Evolutionary conservation across 2,113 vertebrate genomes (phyloP), one percentile per base, ranked within the genome.

Genomic region (Larimichthys polyactis): DNA sequence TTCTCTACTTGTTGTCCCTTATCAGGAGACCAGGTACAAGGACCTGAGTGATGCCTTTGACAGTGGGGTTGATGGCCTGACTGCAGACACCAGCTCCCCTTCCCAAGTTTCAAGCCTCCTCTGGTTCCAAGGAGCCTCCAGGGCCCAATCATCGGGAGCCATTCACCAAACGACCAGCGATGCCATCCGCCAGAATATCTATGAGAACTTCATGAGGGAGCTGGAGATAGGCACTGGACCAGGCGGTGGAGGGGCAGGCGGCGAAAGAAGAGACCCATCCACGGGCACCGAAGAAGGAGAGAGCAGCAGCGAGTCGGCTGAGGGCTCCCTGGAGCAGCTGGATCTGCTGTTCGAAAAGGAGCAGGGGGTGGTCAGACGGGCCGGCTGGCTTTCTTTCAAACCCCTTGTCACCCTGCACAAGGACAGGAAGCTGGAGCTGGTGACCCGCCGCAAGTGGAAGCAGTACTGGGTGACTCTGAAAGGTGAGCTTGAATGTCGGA

Each of bases 391-490:
- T 52, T 97, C 96, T 89, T 99, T 99, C 90, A 99, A 99, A 81
- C 97, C 97, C 11, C 93, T 99, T 0, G 90, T 99, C 86, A 97
- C 97, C 1, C 88, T 99, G 87, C 97, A 98, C 93, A 99, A 99
- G 88, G 98, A 99, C 85, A 96, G 96, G 86, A 99, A 98, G 85
- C 95, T 99, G 89, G 98, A 99, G 89, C 92, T 99, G 83, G 96
- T 98, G 84, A 94, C 95, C 3, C 95, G 98, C 1, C 95, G 97
- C 82, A 98, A 96, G 71, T 99, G 98, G 98, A 99, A 96, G 82
- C 97, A 98, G 65, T 99, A 97, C 90, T 99, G 98, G 98, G 96
- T 98, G 68, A 99, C 97, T 0, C 95, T 99, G 55, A 99, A 99
- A 97, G 98, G 98, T 99, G 91, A 91, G 79, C 1, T 49, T 0